Conservation (phyloP, 2,888 invertebrate genomes). For the Nephrotoma guestfalica region DNA sequence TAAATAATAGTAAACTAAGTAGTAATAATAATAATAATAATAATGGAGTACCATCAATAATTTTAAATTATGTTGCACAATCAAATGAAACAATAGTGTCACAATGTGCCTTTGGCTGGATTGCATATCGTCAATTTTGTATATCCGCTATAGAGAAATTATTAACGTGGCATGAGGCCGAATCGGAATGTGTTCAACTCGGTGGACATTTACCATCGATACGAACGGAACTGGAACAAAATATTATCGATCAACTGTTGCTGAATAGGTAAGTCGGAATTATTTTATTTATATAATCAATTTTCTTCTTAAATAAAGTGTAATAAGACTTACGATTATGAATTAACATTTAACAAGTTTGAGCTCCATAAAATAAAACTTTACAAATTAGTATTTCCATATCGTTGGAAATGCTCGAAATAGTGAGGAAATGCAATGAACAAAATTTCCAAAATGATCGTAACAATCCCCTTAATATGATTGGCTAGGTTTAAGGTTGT, state of each 20-base stretch:
- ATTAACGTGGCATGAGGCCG: slow-evolving; percentile 50
- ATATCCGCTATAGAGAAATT: slow-evolving; percentile 43
- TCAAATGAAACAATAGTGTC: slow-evolving; percentile 45
- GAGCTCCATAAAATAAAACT: no score
- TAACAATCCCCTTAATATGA: no score
- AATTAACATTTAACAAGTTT: no score
- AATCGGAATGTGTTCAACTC: slow-evolving; percentile 44
- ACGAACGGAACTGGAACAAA: slow-evolving; percentile 46
- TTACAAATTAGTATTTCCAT: no score
- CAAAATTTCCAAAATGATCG: no score
- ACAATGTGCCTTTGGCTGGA: slow-evolving; percentile 57
- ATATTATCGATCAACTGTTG: slow-evolving; percentile 45
- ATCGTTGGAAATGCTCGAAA: no score
- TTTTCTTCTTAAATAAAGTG: no score
- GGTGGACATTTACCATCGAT: slow-evolving; percentile 58
- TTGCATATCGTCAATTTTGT: slow-evolving; percentile 50
- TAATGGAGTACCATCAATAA: slow-evolving; percentile 37
- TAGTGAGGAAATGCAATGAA: no score
- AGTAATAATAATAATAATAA: background rate
- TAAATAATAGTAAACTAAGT: background rate
- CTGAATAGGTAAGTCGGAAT: slow-evolving; percentile 41
- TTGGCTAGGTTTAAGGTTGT: no score
- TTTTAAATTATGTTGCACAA: slow-evolving; percentile 48
- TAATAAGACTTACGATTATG: no score
- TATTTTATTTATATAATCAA: background rate